Conservation (phyloP, 2,797 vertebrate genomes). For the Petrocephalus schoutedeni region DNA sequence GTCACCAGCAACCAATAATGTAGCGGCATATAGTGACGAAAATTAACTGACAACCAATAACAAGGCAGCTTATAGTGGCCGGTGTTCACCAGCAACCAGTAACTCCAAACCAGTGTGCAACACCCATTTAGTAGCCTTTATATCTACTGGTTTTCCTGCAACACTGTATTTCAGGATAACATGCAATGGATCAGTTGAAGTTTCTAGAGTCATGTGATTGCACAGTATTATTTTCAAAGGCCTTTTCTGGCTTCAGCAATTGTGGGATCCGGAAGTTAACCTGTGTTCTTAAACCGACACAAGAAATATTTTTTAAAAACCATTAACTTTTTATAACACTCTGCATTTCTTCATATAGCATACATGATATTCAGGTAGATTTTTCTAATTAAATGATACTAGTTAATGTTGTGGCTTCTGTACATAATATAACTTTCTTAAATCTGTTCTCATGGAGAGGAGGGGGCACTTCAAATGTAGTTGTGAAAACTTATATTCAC, state of each 20-base stretch:
- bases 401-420: neutral
- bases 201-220: neutral
- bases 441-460: neutral
- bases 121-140: neutral
- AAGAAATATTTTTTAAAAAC: neutral
- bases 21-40: neutral
- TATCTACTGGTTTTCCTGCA: neutral
- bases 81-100: neutral
- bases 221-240: neutral
- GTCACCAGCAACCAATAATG: neutral
- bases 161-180: neutral
- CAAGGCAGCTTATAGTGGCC: neutral
- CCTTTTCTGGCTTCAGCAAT: neutral
- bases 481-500: neutral
- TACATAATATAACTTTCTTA: neutral
- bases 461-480: neutral
- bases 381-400: neutral
- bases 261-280: neutral
- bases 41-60: neutral
- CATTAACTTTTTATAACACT: neutral
- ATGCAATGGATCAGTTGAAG: neutral
- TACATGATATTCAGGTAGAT: neutral
- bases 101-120: neutral
- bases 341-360: slow-evolving; percentile 8
- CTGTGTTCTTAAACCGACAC: neutral